These are phyloP conservation scores for Ondatra zibethicus DNA, from an alignment of 2,113 vertebrate genomes.

Conservation along the genomic window DNA sequence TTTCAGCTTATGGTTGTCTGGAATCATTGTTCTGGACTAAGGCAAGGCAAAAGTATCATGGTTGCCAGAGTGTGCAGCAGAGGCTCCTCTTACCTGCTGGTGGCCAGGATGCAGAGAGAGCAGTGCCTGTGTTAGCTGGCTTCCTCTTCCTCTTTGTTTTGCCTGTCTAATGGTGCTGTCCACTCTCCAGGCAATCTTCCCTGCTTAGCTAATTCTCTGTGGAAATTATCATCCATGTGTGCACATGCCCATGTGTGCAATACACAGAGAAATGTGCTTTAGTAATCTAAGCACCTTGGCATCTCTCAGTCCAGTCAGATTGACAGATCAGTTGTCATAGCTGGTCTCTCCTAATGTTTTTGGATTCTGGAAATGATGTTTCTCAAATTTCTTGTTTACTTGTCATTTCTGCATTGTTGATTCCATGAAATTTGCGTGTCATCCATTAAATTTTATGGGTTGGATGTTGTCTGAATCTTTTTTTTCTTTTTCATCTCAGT, in stretches of 20 bases:
- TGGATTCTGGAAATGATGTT: slow-evolving; percentile 41
- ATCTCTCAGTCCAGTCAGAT: neutral
- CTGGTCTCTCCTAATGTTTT: neutral
- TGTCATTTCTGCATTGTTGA: slow-evolving; percentile 34
- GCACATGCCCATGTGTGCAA: neutral
- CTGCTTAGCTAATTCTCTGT: neutral
- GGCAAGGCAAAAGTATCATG: neutral
- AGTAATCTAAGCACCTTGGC: neutral
- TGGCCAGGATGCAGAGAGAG: neutral
- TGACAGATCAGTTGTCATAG: neutral
- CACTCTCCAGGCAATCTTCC: neutral
- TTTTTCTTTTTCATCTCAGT: neutral
- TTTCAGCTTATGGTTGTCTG: neutral
- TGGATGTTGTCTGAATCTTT: slow-evolving; percentile 19
- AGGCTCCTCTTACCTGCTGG: neutral
- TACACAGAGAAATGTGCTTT: neutral
- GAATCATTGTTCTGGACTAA: neutral
- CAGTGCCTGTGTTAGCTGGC: neutral
- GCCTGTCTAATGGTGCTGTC: neutral
- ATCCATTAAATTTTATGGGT: slow-evolving; percentile 15
- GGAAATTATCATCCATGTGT: neutral
- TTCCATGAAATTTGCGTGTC: slow-evolving; percentile 34
- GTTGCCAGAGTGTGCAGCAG: neutral
- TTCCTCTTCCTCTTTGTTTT: neutral
- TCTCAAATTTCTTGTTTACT: slow-evolving; percentile 51